phyloP scores from a whole-genome alignment of 1,140 invertebrate species.

The Papilio machaon region DNA sequence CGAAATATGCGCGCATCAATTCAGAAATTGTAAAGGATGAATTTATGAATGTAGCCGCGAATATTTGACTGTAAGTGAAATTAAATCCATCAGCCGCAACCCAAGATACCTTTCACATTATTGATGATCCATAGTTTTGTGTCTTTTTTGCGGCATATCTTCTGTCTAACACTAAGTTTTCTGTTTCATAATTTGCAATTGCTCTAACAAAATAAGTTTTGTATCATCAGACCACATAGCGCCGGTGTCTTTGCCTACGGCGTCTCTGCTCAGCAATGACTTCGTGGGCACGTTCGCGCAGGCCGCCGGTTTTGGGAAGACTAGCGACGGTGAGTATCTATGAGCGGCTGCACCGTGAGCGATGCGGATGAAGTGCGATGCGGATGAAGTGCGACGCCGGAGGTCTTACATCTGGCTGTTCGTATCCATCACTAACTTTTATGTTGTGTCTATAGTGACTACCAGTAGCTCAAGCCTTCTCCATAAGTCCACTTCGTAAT shows the following conservation, averaged over 20 bases:
- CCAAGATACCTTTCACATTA: not conserved
- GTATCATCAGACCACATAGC: conserved; percentile 41
- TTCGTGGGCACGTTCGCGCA: conserved; percentile 44
- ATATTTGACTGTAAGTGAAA: too few species aligned
- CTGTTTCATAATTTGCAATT: too few species aligned
- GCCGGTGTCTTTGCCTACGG: conserved; percentile 38
- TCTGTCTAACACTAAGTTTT: too few species aligned
- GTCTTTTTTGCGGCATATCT: too few species aligned
- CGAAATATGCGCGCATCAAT: too few species aligned
- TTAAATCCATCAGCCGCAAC: not conserved
- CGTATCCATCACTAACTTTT: not conserved
- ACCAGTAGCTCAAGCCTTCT: too few species aligned
- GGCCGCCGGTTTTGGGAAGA: conserved; percentile 49
- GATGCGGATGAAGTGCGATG: not conserved
- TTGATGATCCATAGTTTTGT: too few species aligned
- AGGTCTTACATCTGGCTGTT: not conserved
- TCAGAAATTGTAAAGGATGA: too few species aligned
- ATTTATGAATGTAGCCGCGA: too few species aligned
- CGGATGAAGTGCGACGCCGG: too few species aligned
- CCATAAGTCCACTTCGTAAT: too few species aligned
- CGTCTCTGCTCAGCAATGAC: conserved; percentile 37
- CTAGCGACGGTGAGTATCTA: conserved; percentile 46
- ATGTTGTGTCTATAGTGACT: not conserved
- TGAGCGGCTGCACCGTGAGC: not conserved
- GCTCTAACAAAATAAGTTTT: not conserved